Conservation (phyloP, 37 sponge, comb jelly and placozoan species). For the Crambe crambe region DNA sequence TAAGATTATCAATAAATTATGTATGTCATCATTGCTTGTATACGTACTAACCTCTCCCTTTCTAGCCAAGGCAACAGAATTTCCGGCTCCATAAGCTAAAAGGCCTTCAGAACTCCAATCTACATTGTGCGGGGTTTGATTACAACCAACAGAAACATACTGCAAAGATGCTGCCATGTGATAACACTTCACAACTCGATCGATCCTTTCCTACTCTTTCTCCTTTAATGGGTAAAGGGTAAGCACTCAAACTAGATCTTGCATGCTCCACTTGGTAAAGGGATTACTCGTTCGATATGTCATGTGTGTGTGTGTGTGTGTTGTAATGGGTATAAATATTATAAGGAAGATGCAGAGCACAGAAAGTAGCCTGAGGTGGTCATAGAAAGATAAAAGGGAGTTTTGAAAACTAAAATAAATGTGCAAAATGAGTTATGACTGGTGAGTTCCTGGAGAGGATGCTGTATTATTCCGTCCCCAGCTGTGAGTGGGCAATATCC, state of each 20-base stretch:
- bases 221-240: no score
- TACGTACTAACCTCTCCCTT: not conserved
- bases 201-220: not conserved
- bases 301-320: no score
- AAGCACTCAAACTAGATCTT: not conserved
- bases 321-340: no score
- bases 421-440: not conserved
- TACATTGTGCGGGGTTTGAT: conserved; percentile 64
- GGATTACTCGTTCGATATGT: not conserved
- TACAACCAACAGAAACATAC: conserved; percentile 73
- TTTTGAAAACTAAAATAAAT: not conserved
- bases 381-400: not conserved
- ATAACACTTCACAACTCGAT: conserved; percentile 2
- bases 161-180: conserved; percentile 31
- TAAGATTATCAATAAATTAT: no score
- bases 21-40: no score
- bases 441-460: not conserved
- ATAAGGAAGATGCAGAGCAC: not conserved
- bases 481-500: not conserved
- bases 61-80: conserved; percentile 49
- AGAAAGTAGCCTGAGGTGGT: not conserved
- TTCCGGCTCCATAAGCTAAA: conserved; percentile 62
- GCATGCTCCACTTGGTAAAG: not conserved
- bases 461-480: not conserved
- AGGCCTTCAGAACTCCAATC: conserved; percentile 43